Base-by-base conservation (phyloP, 2,888 invertebrate species). In the Drosophila paramelanica region DNA sequence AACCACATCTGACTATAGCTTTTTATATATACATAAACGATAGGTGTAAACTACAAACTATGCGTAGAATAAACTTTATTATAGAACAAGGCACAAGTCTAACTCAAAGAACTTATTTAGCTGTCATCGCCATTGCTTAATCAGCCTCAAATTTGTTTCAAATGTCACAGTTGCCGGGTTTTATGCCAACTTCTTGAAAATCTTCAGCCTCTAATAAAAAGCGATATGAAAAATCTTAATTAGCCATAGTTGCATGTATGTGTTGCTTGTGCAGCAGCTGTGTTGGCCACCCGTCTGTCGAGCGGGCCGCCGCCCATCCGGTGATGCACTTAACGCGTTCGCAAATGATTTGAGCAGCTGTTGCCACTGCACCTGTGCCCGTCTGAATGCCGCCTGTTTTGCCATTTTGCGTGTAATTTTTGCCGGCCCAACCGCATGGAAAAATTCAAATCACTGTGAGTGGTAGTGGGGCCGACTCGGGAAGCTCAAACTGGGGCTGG, bases 271-370 rank as follows among this genome's bases (percentile, higher is more conserved):
- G 31, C 31, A 10, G 31, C 65, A 58, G 71, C 58, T 70, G 65
- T 55, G 47, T 17, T 51, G 72, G 42, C 73, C 73, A 73, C 73
- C 73, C 73, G 73, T 69, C 62, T 33, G 64, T 56, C 42, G 20
- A 68, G 42, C 53, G 49, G 51, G 62, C 72, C 72, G 51, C 82
- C 82, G 77, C 79, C 81, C 83, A 83, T 78, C 83, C 84, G 81
- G 83, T 74, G 83, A 80, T 83, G 82, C 85, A 77, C 77, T 84
- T 84, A 85, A 85, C 84, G 84, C 84, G 76, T 85, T 81, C 80
- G 82, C 85, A 85, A 81, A 81, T 84, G 76, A 85, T 83, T 83
- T 76, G 84, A 77, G 73, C 81, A 81, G 80, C 80, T 82, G 83
- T 75, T 79, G 77, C 77, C 73, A 79, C 72, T 79, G 78, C 79